Percentiles rank a stretch among this genome's conserved stretches.
Conservation (phyloP, 2,797 vertebrate genomes). For the Pitangus sulphuratus region DNA sequence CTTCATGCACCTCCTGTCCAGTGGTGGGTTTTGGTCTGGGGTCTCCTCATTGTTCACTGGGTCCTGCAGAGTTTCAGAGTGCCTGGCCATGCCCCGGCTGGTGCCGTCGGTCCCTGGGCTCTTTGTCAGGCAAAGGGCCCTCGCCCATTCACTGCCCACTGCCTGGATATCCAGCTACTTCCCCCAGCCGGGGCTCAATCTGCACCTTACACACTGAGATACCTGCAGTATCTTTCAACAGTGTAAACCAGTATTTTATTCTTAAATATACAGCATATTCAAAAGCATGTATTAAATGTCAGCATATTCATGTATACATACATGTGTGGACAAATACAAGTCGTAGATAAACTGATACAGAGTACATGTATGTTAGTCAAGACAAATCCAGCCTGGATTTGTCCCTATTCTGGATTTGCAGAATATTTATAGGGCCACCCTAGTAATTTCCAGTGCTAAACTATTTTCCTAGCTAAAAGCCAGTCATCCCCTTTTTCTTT, state of each 20-base stretch:
- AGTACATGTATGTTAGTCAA: background rate
- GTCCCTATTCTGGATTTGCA: background rate
- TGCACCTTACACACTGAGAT: background rate
- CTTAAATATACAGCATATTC: background rate
- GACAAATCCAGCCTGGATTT: background rate
- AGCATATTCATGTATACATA: background rate
- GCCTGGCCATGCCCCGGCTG: background rate
- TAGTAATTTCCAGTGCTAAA: background rate
- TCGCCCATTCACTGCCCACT: background rate
- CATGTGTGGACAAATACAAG: background rate
- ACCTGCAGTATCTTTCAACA: background rate
- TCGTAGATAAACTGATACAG: background rate
- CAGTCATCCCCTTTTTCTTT: fast-evolving
- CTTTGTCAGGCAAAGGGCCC: background rate
- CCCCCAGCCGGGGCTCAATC: too few relatives aligned
- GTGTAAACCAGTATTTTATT: background rate
- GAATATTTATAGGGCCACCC: background rate
- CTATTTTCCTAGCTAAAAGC: background rate
- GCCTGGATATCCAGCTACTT: background rate
- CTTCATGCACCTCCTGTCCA: background rate
- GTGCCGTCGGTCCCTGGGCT: background rate
- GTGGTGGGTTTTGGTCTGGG: background rate
- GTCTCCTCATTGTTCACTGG: background rate
- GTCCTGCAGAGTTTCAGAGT: background rate
- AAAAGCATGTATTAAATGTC: background rate